Evolutionary conservation across 2,113 vertebrate species (phyloP), one percentile per base, ranked within the genome.

Genomic region (Microcebus griseorufus): DNA sequence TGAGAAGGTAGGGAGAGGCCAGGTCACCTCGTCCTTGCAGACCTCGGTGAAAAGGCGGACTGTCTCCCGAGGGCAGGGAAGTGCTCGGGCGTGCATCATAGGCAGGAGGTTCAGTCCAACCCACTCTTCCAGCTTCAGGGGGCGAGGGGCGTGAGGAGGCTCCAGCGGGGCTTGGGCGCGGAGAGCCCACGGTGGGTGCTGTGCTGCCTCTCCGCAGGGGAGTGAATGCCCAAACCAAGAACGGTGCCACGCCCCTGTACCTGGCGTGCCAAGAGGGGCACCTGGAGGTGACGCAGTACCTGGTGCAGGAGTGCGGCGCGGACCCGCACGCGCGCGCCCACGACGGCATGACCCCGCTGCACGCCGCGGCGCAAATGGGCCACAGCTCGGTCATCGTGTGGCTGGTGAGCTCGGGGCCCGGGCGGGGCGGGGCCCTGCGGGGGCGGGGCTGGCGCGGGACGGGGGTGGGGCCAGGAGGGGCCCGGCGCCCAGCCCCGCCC

Each of bases 261-360:
- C 99, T 99, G 99, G 99, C 99, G 93, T 99, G 99, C 99, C 99
- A 99, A 98, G 99, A 99, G 98, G 99, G 99, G 97, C 99, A 99
- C 98, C 98, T 99, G 98, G 99, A 99, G 97, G 99, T 99, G 82
- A 99, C 99, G 94, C 99, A 99, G 97, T 99, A 99, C 98, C 98
- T 99, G 98, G 99, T 99, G 95, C 99, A 99, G 98, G 99, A 99
- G 89, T 99, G 99, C 25, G 99, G 99, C 90, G 99, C 99, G 0
- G 99, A 99, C 93, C 99, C 99, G 18, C 99, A 99, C 45, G 96
- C 98, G 1, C 97, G 99, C 45, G 99, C 99, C 98, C 99, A 99
- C 0, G 99, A 99, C 0, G 99, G 99, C 97, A 99, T 99, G 99
- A 99, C 99, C 17, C 98, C 99, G 0, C 98, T 99, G 94, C 99